Evolutionary conservation across 2,797 vertebrate species (phyloP).

Genomic region (Columba guinea): DNA sequence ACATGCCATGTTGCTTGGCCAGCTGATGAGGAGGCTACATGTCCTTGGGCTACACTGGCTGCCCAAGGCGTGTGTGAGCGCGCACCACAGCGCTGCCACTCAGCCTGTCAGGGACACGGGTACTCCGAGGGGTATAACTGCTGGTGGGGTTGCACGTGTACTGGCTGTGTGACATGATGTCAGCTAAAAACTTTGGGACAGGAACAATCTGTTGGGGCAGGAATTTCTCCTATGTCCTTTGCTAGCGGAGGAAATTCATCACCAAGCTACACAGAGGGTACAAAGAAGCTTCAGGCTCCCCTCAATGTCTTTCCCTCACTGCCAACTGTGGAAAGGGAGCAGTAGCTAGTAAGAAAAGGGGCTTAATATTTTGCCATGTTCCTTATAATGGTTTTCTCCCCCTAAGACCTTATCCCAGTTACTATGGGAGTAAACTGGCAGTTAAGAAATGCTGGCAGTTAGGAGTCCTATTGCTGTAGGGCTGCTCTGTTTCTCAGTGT

Average conservation of each 20-base stretch:
- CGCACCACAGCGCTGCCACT: background rate
- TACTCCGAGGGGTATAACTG: background rate
- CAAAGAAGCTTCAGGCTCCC: background rate
- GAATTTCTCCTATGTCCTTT: background rate
- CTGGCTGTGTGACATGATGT: background rate
- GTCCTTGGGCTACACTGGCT: rapidly evolving
- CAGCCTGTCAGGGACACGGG: background rate
- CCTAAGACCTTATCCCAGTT: background rate
- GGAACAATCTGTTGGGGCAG: background rate
- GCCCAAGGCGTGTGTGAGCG: background rate
- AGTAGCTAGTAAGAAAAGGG: background rate
- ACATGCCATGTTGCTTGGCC: background rate
- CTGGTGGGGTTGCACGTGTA: background rate
- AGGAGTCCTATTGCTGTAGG: background rate
- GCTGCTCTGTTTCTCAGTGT: constrained; percentile 3
- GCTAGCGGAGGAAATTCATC: background rate
- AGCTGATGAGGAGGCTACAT: background rate
- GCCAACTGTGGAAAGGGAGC: background rate
- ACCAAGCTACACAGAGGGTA: background rate
- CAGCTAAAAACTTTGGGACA: background rate
- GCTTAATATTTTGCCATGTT: constrained; percentile 1
- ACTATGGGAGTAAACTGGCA: background rate
- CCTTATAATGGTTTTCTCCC: background rate
- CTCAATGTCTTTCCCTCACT: background rate
- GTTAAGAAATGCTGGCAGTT: constrained; percentile 43